Evolutionary conservation across 2,888 invertebrate species (phyloP), one percentile per base, ranked within the genome.

Genomic region (Cheilosia soror): DNA sequence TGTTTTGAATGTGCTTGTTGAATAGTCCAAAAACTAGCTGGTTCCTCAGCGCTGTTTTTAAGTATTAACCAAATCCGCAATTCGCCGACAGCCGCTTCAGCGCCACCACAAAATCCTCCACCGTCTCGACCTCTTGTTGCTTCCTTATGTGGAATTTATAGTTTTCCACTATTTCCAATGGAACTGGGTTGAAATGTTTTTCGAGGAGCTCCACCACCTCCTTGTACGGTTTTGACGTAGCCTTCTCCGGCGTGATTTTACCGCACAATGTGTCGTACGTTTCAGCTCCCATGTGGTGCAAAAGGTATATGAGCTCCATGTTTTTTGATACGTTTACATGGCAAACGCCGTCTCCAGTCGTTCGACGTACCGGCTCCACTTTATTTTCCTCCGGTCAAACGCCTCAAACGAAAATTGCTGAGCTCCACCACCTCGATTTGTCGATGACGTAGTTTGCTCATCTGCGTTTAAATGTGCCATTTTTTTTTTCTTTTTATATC

Each of bases 111-210:
- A 13, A 51, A 11, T 27, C 51, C 51, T 29, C 51, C 11, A 27
- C 66, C 6, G 27, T 20, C 29, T 53, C 51, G 1, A 29, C 66
- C 11, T 53, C 53, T n/a, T 40, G 29, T 4, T 66, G 66, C n/a
- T 33, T 66, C n/a, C 51, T 40, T 5, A 40, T 37, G 29, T 66
- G 40, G 4, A 66, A 66, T 15, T 40, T 51, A n/a, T 40, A 66
- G 27, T 66, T 66, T 53, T 66, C 66, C 29, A 66, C 27, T 5
- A 51, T 51, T 13, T 51, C 29, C 27, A 51, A 4, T 27, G 13
- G 13, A 1, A 5, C 29, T 29, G 53, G 66, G 15, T 66, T 53
- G 27, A 29, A 66, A 4, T 40, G 40, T 25, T 40, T 66, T 15
- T 66, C 53, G 0, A 66, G 11, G 5, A 53, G n/a, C 20, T 53